A percentile compares a stretch with the other conserved stretches of the same genome.
phyloP scores from a whole-genome alignment of 2,888 invertebrate species.

The Drosophila infuscata region DNA sequence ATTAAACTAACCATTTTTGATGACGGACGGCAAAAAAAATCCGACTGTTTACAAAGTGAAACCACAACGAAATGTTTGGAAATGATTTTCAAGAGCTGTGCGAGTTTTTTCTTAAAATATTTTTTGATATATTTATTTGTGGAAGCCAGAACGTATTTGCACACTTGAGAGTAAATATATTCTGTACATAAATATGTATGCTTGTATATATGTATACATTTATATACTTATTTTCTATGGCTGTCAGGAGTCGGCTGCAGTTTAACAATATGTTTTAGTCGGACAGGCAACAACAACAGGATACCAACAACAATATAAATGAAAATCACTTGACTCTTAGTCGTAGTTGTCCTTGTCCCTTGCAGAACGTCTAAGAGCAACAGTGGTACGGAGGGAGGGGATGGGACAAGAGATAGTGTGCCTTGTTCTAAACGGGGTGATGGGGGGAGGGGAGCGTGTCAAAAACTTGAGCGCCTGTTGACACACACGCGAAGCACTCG shows the following conservation, averaged over 20 bases:
- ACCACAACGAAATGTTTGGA: constrained; percentile 15
- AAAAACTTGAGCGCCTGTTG: constrained; percentile 74
- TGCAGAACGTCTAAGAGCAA: constrained; percentile 40
- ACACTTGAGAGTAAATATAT: constrained; percentile 11
- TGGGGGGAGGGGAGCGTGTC: constrained; percentile 18
- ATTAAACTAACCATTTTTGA: constrained; percentile 49
- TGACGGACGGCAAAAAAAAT: not conserved
- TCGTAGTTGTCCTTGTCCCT: constrained; percentile 69
- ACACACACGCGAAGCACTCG: constrained; percentile 65
- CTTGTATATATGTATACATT: not conserved
- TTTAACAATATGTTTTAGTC: constrained; percentile 56
- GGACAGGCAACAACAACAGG: constrained; percentile 22
- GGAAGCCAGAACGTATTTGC: not conserved
- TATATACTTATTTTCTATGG: constrained; percentile 9
- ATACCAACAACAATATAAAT: constrained; percentile 44
- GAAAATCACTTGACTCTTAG: constrained; percentile 69
- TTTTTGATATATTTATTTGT: not conserved
- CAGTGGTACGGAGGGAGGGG: not conserved
- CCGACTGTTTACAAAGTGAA: constrained; percentile 1
- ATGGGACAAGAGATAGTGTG: not conserved
- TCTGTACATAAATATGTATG: not conserved
- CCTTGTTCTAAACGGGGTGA: not conserved
- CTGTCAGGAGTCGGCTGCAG: constrained; percentile 29
- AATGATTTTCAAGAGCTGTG: constrained; percentile 8
- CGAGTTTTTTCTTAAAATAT: not conserved